Evolutionary conservation across 2,888 invertebrate species (phyloP).

Genomic region (Glaucopsyche alexis): DNA sequence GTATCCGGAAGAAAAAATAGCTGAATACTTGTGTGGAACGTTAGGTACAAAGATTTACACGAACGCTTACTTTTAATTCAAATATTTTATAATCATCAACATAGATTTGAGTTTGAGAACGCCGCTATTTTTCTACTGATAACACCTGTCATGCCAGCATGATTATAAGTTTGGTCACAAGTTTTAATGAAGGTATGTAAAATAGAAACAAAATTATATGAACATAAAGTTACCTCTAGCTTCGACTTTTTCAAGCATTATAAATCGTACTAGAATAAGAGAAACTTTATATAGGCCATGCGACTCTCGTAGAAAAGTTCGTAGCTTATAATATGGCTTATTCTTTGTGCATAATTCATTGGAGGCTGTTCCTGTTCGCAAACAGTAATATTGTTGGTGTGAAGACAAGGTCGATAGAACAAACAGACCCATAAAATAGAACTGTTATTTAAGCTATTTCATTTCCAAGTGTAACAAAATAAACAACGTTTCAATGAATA

Average conservation of each 20-base stretch:
- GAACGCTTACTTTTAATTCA: not conserved
- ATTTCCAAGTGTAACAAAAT: conserved; percentile 12
- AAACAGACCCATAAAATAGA: conserved; percentile 12
- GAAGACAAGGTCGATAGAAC: conserved; percentile 26
- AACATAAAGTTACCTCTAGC: not conserved
- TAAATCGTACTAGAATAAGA: not conserved
- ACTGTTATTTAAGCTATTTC: conserved; percentile 21
- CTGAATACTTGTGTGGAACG: not conserved
- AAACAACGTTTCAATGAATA: conserved; percentile 6
- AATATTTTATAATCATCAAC: not conserved
- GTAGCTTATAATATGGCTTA: conserved; percentile 12
- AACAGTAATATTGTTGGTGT: conserved; percentile 21
- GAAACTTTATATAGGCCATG: conserved; percentile 18
- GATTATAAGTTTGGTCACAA: too few relatives aligned
- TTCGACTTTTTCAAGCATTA: not conserved
- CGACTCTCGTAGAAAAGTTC: conserved; percentile 18
- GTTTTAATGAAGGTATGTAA: too few relatives aligned
- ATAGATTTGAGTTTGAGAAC: not conserved
- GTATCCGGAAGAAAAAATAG: not conserved
- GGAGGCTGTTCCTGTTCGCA: conserved; percentile 12
- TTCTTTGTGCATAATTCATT: conserved; percentile 23
- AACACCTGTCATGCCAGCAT: too few relatives aligned
- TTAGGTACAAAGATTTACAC: not conserved
- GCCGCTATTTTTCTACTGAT: too few relatives aligned
- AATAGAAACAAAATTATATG: not conserved